Conservation (phyloP, 2,888 invertebrate genomes). For the Mesorhabditis sp. region DNA sequence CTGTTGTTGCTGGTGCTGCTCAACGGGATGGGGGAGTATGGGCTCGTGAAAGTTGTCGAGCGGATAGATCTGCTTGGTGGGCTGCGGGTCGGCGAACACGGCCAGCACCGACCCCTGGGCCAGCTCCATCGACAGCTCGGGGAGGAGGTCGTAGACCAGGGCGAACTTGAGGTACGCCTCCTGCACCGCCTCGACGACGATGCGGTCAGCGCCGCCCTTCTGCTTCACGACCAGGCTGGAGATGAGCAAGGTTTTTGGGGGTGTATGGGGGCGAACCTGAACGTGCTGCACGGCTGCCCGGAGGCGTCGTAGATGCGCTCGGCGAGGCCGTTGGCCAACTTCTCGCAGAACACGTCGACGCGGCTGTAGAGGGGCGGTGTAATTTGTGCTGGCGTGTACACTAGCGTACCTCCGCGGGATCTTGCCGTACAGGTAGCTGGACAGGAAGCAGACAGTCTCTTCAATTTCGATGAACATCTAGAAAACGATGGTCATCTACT, state of each 20-base stretch:
- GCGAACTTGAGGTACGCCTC: too few species aligned
- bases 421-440: slow-evolving; percentile 29
- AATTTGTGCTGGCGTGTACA: background rate
- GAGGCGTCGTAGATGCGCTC: background rate
- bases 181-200: too few species aligned
- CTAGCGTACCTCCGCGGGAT: slow-evolving; percentile 25
- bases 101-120: too few species aligned
- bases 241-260: slow-evolving; percentile 22
- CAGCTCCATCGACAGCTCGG: too few species aligned
- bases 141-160: too few species aligned
- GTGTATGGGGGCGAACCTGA: slow-evolving; percentile 16
- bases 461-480: slow-evolving; percentile 31
- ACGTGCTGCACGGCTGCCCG: slow-evolving; percentile 20
- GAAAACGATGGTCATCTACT: background rate
- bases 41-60: too few species aligned
- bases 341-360: slow-evolving; percentile 22
- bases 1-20: too few species aligned
- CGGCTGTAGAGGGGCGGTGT: slow-evolving; percentile 14
- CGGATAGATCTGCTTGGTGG: too few species aligned
- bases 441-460: slow-evolving; percentile 30
- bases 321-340: slow-evolving; percentile 19
- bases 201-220: slow-evolving; percentile 19
- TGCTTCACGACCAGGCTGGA: slow-evolving; percentile 22
- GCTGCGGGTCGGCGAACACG: too few species aligned
- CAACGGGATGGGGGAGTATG: too few species aligned